These are phyloP conservation scores for Pteria penguin DNA, from an alignment of 2,888 invertebrate species.

Conservation along the genomic window DNA sequence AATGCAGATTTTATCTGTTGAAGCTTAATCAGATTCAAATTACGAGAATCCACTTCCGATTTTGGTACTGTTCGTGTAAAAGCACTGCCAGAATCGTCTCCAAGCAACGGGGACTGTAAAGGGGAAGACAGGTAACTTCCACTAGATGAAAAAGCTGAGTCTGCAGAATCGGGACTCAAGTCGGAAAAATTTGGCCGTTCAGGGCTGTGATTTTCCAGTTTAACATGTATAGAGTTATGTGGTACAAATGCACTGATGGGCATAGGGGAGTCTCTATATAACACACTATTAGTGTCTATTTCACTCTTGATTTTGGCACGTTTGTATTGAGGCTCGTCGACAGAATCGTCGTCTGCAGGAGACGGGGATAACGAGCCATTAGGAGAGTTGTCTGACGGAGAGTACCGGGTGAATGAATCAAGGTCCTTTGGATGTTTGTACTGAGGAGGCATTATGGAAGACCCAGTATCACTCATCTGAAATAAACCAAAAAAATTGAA, in stretches of 20 bases:
- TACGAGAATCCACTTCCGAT: slow-evolving; percentile 23
- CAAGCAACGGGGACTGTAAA: slow-evolving; percentile 27
- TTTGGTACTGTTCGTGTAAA: slow-evolving; percentile 34
- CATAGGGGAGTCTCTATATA: slow-evolving; percentile 30
- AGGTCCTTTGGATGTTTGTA: slow-evolving; percentile 13
- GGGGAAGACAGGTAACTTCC: slow-evolving; percentile 37
- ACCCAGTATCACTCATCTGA: slow-evolving; percentile 10
- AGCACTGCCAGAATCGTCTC: slow-evolving; percentile 36
- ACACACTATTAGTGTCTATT: slow-evolving; percentile 19
- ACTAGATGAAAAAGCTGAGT: slow-evolving; percentile 29
- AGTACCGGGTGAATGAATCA: slow-evolving; percentile 5
- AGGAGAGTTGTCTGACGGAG: no score
- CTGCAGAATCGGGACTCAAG: slow-evolving; percentile 35
- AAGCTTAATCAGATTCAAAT: slow-evolving; percentile 59
- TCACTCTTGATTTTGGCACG: slow-evolving; percentile 15
- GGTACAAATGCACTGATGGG: slow-evolving; percentile 10
- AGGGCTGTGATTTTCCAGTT: slow-evolving; percentile 18
- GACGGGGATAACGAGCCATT: slow-evolving; percentile 3
- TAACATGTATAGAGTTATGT: slow-evolving; percentile 6
- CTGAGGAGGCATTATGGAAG: slow-evolving; percentile 11
- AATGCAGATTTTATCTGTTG: slow-evolving; percentile 69
- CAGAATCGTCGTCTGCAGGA: slow-evolving; percentile 27
- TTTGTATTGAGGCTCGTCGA: slow-evolving; percentile 28
- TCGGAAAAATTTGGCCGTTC: slow-evolving; percentile 32
- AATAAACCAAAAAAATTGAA: neutral